phyloP scores from a whole-genome alignment of 1,140 invertebrate species.

The Arion vulgaris region DNA sequence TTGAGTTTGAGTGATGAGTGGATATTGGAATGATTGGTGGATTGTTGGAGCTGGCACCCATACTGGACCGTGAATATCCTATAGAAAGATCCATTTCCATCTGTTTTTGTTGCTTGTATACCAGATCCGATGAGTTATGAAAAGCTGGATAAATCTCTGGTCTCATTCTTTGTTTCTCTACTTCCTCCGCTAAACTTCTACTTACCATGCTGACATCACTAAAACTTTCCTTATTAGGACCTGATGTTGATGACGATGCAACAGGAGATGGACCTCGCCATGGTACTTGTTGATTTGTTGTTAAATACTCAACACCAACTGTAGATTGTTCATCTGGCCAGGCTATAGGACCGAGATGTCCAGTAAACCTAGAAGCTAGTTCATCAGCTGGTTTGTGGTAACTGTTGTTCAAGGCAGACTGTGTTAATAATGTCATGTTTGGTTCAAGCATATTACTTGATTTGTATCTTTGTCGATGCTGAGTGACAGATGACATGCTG shows the following conservation, averaged over 20 bases:
- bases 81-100: not conserved
- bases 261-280: conserved; percentile 10
- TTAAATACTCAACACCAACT: not conserved
- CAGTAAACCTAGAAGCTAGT: not conserved
- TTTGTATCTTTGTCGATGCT: conserved; percentile 23
- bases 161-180: conserved; percentile 14
- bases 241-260: not conserved
- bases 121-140: not conserved
- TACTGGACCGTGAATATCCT: not conserved
- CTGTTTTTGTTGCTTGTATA: conserved; percentile 16
- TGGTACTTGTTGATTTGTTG: not conserved
- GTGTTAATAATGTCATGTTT: not conserved
- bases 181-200: not conserved
- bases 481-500: conserved; percentile 10
- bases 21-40: not conserved
- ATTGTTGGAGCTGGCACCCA: not conserved
- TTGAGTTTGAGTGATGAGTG: not conserved
- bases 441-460: not conserved
- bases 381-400: conserved; percentile 4
- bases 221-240: not conserved
- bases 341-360: not conserved
- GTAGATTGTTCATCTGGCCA: conserved; percentile 10
- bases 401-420: not conserved
- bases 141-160: conserved; percentile 4
- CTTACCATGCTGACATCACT: not conserved